Evolutionary conservation across 2,888 invertebrate species (phyloP), one percentile per base, ranked within the genome.

Genomic region (Folsomia candida): DNA sequence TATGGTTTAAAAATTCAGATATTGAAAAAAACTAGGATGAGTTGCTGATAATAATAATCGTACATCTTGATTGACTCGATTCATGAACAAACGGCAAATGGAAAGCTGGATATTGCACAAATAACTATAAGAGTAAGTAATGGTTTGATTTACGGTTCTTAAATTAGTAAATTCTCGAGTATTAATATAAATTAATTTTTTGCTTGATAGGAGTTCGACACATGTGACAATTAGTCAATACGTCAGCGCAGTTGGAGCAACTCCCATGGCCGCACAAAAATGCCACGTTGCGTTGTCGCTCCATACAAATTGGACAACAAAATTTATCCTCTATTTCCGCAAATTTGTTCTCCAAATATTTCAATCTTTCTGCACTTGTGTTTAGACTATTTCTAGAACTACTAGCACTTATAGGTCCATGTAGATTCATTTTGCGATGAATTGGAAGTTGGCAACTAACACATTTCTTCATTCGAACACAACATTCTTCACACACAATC

Each of bases 241-340:
- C 90, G 75, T 90, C 89, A 0, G 93, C 90, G 82, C 94, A 94
- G 78, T 88, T 87, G 67, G 89, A 89, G 83, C 94, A 94, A 18
- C 93, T 90, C 25, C 90, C 90, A 81, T 94, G 94, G 1, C 94
- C 94, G 81, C 94, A 94, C n/a, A 93, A 85, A 82, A 94, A 94
- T 25, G 90, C 93, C 24, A 93, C 90, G 18, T 47, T 47, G 9
- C 47, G 47, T 72, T 88, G 87, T 47, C 91, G 85, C 81, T 94
- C 93, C 93, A 94, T 92, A 82, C 94, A 94, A 79, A 94, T 93
- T 68, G 91, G 89, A 81, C 94, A 94, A 82, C 89, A 89, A 81
- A 91, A 90, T 22, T 91, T 90, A 81, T 94, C 93, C 82, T 94
- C 94, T 78, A 93, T 89, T 83, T 93, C 93, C 58, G 90, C 90